Conservation (phyloP, 2,888 invertebrate genomes). For the Stenichneumon culpator region DNA sequence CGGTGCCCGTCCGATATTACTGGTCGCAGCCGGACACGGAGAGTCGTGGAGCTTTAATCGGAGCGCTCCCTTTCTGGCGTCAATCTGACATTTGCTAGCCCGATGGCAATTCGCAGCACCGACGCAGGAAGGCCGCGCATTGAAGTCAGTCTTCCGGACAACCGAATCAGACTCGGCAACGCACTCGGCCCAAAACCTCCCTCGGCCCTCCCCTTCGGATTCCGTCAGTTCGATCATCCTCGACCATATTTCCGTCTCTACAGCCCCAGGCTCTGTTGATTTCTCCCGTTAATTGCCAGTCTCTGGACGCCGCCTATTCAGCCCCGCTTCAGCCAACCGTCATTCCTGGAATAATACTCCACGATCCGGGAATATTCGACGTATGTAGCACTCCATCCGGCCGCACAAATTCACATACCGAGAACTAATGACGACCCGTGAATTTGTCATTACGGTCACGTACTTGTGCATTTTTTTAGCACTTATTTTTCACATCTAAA, state of each 20-base stretch:
- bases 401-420: background rate
- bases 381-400: background rate
- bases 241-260: constrained; percentile 1
- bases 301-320: background rate
- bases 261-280: background rate
- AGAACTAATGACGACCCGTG: background rate
- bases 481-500: no score
- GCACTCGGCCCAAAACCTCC: background rate
- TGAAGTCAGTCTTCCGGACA: background rate
- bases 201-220: background rate
- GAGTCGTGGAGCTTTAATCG: constrained; percentile 19
- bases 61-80: constrained; percentile 15
- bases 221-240: constrained; percentile 11
- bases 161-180: background rate
- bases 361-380: background rate
- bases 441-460: background rate
- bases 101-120: constrained; percentile 2
- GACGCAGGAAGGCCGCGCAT: background rate
- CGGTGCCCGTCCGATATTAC: constrained; percentile 26
- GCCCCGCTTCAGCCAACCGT: background rate
- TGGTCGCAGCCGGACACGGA: background rate
- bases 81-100: constrained; percentile 33
- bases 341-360: constrained; percentile 11
- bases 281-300: constrained; percentile 20
- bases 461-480: background rate